Evolutionary conservation across 53 echinoderm and acorn worm species (phyloP), one percentile per base, ranked within the genome.

Genomic region (Echinarachnius parma): DNA sequence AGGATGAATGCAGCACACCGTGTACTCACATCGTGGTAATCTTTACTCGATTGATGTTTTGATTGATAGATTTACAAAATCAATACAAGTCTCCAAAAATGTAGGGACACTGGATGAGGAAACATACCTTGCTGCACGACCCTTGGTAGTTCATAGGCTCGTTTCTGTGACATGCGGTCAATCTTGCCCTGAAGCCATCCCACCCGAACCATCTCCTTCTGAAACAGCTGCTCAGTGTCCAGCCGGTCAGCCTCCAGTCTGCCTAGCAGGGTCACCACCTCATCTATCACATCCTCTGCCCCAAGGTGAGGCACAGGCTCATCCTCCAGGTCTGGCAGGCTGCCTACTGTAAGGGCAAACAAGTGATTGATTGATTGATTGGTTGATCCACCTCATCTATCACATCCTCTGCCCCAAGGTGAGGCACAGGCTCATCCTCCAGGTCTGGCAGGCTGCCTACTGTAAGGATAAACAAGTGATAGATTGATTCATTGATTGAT

Each of bases 281-380:
- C 98, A 31, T 98, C 91, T 16, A 98, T 98, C 9, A 98, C 91
- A 31, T 87, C 88, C 64, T 98, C 98, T 9, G 98, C 98, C 14
- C 98, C 98, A 0, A 98, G 83, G 30, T 91, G 75, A 15, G 91
- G 98, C 10, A 98, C 64, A 1, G 88, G 79, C 21, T 92, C 85
- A 11, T 98, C 98, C 1, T 29, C 49, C 20, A 82, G 60, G 60
- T 74, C 81, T 10, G 42, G 24, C 16, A 72, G 28, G 42, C 74
- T 72, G 13, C 35, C 74, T 15, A 56, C 74, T 61, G 33, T n/a
- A n/a, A n/a, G n/a, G n/a, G n/a, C n/a, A n/a, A n/a, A n/a, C n/a
- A n/a, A n/a, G n/a, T n/a, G n/a, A n/a, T n/a, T n/a, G n/a, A n/a
- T n/a, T n/a, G n/a, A n/a, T n/a, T n/a, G n/a, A n/a, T n/a, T n/a